phyloP scores from a whole-genome alignment of 2,888 invertebrate species.

The Drosophila anomelani region DNA sequence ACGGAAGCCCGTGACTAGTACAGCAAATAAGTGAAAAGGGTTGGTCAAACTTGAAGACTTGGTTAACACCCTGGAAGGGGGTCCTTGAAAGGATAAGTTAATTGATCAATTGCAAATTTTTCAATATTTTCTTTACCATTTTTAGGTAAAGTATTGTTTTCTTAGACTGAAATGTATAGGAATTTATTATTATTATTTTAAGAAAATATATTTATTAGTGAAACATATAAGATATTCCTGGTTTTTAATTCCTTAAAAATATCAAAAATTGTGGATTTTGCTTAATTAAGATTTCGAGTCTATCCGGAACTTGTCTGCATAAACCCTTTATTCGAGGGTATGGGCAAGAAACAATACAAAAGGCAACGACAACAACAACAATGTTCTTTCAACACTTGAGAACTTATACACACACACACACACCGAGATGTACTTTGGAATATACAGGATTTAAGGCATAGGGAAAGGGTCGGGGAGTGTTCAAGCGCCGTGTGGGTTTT shows the following conservation, averaged over 20 bases:
- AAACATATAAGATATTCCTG: too few species aligned
- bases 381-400: constrained; percentile 30
- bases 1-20: constrained; percentile 35
- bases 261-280: not conserved
- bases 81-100: not conserved
- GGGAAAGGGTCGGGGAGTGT: not conserved
- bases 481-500: constrained; percentile 4
- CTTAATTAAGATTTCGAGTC: not conserved
- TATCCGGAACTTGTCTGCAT: not conserved
- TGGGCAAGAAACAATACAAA: constrained; percentile 31
- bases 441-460: constrained; percentile 11
- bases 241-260: too few species aligned
- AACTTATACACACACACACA: constrained; percentile 9
- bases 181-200: not conserved
- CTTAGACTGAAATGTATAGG: not conserved
- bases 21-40: constrained; percentile 37
- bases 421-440: constrained; percentile 13
- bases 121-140: too few species aligned
- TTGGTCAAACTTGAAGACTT: constrained; percentile 23
- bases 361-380: constrained; percentile 23
- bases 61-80: not conserved
- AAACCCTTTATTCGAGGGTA: constrained; percentile 16
- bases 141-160: too few species aligned
- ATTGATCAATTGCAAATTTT: not conserved
- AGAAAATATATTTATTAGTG: not conserved